Conservation (phyloP, 2,113 vertebrate genomes). For the Rutilus rutilus region DNA sequence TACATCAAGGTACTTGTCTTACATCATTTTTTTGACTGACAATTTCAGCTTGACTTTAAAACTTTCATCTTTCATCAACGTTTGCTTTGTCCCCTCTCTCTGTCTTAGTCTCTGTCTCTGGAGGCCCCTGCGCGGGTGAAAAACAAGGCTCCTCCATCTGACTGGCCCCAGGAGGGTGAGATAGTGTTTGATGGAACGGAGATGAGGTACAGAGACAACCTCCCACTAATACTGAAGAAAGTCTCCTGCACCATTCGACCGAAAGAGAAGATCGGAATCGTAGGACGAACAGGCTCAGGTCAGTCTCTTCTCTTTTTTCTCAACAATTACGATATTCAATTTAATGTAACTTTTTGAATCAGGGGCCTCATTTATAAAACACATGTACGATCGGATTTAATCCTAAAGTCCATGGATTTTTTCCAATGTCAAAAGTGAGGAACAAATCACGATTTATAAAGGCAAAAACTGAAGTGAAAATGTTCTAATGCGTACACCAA, state of each 20-base stretch:
- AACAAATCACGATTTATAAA: no score
- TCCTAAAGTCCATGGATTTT: no score
- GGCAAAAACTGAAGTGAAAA: no score
- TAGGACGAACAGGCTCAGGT: slow-evolving; percentile 93
- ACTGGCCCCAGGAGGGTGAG: slow-evolving; percentile 92
- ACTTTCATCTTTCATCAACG: no score
- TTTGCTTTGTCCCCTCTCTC: neutral
- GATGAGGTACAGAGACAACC: slow-evolving; percentile 90
- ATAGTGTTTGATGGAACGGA: slow-evolving; percentile 86
- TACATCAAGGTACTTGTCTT: slow-evolving; percentile 85
- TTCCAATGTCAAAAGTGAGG: no score
- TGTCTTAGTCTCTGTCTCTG: slow-evolving; percentile 84
- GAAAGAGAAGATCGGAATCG: slow-evolving; percentile 92
- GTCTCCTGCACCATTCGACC: slow-evolving; percentile 89
- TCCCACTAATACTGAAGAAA: slow-evolving; percentile 90
- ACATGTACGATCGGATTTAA: no score
- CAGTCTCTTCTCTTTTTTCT: neutral
- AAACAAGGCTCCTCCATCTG: slow-evolving; percentile 82
- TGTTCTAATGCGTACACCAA: no score
- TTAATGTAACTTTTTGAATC: neutral
- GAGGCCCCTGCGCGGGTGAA: slow-evolving; percentile 90
- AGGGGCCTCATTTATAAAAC: no score
- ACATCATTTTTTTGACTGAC: neutral
- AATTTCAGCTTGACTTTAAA: neutral
- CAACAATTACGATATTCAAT: neutral